These are phyloP conservation scores for Papilio polytes DNA, from an alignment of 1,140 invertebrate genomes.

Conservation along the genomic window DNA sequence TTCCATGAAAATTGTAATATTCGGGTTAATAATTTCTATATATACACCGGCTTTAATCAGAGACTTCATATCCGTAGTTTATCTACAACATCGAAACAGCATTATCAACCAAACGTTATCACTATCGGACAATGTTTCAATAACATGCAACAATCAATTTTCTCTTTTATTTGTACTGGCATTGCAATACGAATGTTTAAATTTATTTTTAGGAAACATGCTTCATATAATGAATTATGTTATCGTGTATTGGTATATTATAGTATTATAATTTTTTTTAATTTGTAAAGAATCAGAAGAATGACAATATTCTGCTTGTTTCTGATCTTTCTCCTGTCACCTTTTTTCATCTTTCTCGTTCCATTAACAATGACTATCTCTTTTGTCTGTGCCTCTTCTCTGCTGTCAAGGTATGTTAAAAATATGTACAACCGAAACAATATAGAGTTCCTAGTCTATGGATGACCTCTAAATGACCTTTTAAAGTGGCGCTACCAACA, in stretches of 20 bases:
- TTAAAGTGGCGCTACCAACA: not conserved
- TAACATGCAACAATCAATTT: conserved; percentile 13
- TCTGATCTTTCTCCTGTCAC: not conserved
- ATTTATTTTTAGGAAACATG: not conserved
- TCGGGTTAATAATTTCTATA: not conserved
- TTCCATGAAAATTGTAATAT: not conserved
- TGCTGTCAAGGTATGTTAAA: not conserved
- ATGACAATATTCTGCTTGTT: too few species aligned
- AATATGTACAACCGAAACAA: not conserved
- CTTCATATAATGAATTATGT: too few species aligned
- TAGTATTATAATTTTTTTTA: too few species aligned
- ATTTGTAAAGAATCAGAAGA: too few species aligned
- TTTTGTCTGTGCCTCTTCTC: too few species aligned
- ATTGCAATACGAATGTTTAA: not conserved
- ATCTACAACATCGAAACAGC: conserved; percentile 9
- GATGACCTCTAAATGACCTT: not conserved
- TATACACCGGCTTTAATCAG: not conserved
- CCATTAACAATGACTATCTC: not conserved
- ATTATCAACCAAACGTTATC: conserved; percentile 12
- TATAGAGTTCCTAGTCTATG: not conserved
- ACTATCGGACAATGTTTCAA: not conserved
- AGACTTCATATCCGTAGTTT: not conserved
- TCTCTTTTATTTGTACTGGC: not conserved
- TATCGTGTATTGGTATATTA: too few species aligned
- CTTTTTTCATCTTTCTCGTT: not conserved